A percentile compares a stretch with the other conserved stretches of the same genome.
These are phyloP conservation scores for Pristionchus japonicus DNA, from an alignment of 2,888 invertebrate species.

Conservation along the genomic window DNA sequence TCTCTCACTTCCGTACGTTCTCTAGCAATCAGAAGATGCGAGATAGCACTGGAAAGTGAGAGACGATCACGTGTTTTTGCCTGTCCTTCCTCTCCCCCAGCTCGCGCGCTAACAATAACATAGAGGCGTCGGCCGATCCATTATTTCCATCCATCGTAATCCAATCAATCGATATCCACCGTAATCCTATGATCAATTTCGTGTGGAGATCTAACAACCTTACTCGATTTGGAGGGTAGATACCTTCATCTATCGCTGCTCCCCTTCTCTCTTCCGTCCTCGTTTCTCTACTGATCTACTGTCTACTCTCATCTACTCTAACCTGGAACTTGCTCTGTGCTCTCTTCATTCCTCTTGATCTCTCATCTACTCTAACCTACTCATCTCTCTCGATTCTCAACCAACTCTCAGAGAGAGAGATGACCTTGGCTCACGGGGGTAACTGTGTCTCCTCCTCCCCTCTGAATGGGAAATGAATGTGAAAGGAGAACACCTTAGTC, in stretches of 20 bases:
- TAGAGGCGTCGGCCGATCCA: background rate
- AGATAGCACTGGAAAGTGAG: background rate
- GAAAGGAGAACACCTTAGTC: constrained; percentile 42
- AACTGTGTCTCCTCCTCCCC: constrained; percentile 30
- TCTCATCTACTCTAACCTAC: background rate
- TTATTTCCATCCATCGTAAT: constrained; percentile 9
- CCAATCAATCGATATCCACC: constrained; percentile 9
- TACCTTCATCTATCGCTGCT: constrained; percentile 5
- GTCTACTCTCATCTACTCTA: background rate
- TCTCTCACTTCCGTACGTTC: background rate
- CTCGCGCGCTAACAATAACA: constrained; percentile 26
- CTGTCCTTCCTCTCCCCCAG: background rate
- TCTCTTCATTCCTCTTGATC: background rate
- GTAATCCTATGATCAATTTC: constrained; percentile 31
- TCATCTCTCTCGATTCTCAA: background rate
- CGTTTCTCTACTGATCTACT: background rate
- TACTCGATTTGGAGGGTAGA: constrained; percentile 11
- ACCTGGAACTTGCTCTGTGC: background rate
- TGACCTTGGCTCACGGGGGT: constrained; percentile 37
- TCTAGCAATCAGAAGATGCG: background rate
- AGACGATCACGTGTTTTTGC: constrained; percentile 36
- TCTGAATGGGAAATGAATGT: constrained; percentile 42
- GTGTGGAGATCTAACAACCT: constrained; percentile 7
- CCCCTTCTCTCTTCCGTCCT: background rate
- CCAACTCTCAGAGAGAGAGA: background rate